These are phyloP conservation scores for Hedychridium roseum DNA, from an alignment of 2,888 invertebrate genomes.

Conservation along the genomic window DNA sequence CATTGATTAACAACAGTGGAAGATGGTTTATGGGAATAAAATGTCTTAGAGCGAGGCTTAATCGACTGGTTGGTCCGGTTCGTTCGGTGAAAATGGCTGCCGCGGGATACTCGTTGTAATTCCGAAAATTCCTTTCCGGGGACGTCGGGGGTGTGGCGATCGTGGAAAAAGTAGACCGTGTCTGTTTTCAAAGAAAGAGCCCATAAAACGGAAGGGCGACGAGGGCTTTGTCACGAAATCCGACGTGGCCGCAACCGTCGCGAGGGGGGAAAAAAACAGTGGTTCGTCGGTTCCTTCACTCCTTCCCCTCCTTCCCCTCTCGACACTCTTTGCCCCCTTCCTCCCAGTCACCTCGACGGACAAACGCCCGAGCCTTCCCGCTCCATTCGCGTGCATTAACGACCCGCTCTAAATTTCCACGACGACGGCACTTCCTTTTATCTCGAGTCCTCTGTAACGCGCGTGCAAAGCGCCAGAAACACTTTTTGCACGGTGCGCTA, in stretches of 20 bases:
- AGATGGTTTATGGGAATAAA: too few relatives aligned
- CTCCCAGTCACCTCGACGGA: constrained; percentile 4
- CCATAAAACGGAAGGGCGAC: constrained; percentile 2
- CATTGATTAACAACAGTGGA: too few relatives aligned
- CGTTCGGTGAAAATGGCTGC: too few relatives aligned
- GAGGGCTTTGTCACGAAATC: constrained; percentile 32
- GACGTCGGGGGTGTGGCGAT: too few relatives aligned
- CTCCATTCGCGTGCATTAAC: background rate
- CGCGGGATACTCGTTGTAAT: too few relatives aligned
- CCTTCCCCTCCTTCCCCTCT: background rate
- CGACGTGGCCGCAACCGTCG: background rate
- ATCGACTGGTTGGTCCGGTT: too few relatives aligned
- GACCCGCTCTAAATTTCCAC: constrained; percentile 3
- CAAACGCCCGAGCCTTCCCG: background rate
- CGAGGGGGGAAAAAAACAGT: background rate
- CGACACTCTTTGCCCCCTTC: background rate
- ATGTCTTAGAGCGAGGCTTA: too few relatives aligned
- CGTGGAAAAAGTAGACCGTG: constrained; percentile 23
- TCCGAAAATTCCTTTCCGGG: too few relatives aligned
- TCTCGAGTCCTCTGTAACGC: too few relatives aligned
- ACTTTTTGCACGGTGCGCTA: too few relatives aligned
- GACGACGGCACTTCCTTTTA: too few relatives aligned
- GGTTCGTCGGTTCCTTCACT: constrained; percentile 1
- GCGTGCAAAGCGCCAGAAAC: too few relatives aligned
- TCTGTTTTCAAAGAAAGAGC: constrained; percentile 33